Base-by-base conservation (phyloP, 2,797 vertebrate genomes). In the Gambelia wislizenii region DNA sequence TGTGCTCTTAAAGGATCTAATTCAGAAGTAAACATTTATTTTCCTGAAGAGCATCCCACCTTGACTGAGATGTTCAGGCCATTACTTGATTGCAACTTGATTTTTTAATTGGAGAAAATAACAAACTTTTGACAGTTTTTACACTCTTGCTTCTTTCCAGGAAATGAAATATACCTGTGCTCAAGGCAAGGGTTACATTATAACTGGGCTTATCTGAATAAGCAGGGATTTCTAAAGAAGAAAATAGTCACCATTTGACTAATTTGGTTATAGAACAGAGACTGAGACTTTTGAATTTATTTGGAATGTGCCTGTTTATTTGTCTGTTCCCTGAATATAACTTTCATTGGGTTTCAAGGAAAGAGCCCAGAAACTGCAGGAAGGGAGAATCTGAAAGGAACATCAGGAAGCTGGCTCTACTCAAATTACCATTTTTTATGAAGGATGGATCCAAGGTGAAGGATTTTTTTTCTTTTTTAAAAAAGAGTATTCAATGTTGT, bases 51-150 rank as follows among this genome's bases (percentile, higher is more conserved):
- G 80, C 44, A 52, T 85, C 61, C 44, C 77, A 83, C 36, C 36
- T 81, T 80, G 86, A 89, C 12, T 90, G 30, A 42, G 30, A 5
- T 85, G 82, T 47, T 92, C 59, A 84, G 78, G 75, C 70, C 69
- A 33, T 84, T 86, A 83, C 44, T 54, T 83, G 86, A 89, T 83
- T 18, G 39, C n/a, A 77, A 78, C 44, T 70, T 67, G 56, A 76
- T 64, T 42, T 64, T 77, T 61, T 64, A 2, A 86, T n/a, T 18
- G 42, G 54, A 81, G 16, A 81, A 76, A 30, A 47, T 77, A 77
- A 49, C 75, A 81, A 92, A 80, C 27, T 39, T 59, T 10, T 39
- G n/a, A 59, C 78, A 81, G n/a, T 9, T 86, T 86, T 64, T 20
- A 64, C 25, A 77, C 5, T 22, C n/a, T 64, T 20, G 39, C 18